Conservation (phyloP, 2,797 vertebrate genomes). For the Cirrhinus molitorella region DNA sequence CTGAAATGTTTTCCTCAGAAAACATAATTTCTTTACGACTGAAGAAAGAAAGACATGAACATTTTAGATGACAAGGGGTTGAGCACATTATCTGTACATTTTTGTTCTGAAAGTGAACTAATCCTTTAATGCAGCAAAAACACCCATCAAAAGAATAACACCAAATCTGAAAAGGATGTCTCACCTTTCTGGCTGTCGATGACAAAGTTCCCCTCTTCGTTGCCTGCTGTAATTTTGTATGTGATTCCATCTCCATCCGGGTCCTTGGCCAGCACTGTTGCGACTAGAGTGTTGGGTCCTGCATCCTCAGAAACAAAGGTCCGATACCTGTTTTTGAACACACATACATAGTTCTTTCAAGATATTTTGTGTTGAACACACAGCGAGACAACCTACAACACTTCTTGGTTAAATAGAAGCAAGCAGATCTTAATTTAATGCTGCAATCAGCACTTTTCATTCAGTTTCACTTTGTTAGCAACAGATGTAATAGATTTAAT, state of each 20-base stretch:
- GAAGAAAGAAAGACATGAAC: too few species aligned
- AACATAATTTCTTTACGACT: too few species aligned
- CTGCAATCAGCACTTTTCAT: too few species aligned
- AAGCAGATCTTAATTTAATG: too few species aligned
- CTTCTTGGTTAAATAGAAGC: background rate
- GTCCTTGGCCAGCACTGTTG: conserved; percentile 88
- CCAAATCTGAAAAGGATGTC: background rate
- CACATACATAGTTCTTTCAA: conserved; percentile 27
- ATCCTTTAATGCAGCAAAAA: background rate
- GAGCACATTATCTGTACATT: too few species aligned
- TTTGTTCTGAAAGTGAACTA: too few species aligned
- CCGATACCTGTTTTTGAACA: conserved; percentile 79
- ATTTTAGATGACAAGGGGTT: too few species aligned
- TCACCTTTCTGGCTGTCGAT: conserved; percentile 90
- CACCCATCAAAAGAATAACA: background rate
- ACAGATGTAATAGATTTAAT: too few species aligned
- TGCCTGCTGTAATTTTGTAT: conserved; percentile 85
- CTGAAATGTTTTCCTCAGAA: too few species aligned
- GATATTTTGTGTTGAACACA: background rate
- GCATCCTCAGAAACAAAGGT: conserved; percentile 93
- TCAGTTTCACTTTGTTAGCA: too few species aligned
- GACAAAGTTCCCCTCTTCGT: conserved; percentile 88
- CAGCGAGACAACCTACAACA: background rate
- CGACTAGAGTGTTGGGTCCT: conserved; percentile 87
- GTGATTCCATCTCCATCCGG: conserved; percentile 89